phyloP scores from a whole-genome alignment of 2,113 vertebrate species.

The Melanerpes formicivorus region DNA sequence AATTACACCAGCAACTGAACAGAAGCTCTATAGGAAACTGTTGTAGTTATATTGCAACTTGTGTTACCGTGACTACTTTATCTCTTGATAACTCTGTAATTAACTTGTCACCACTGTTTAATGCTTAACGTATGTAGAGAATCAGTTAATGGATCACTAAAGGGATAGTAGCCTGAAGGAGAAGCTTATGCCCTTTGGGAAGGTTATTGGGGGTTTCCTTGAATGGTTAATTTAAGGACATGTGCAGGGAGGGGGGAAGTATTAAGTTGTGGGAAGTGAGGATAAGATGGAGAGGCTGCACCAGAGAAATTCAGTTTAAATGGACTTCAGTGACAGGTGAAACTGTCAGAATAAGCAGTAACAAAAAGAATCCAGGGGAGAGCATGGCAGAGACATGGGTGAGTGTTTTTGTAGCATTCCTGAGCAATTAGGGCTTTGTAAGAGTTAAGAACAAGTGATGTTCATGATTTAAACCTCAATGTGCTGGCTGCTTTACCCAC shows the following conservation, averaged over 20 bases:
- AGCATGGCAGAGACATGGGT: fast-evolving
- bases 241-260: neutral
- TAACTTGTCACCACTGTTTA: conserved; percentile 68
- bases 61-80: conserved; percentile 69
- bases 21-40: conserved; percentile 66
- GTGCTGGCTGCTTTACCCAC: neutral
- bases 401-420: neutral
- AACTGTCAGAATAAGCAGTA: neutral
- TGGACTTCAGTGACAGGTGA: neutral
- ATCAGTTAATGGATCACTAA: conserved; percentile 52
- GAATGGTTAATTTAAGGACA: conserved; percentile 17
- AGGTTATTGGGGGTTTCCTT: conserved; percentile 9
- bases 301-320: neutral
- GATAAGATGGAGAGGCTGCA: neutral
- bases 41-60: conserved; percentile 62
- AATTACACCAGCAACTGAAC: conserved; percentile 65
- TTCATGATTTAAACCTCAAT: neutral
- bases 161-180: conserved; percentile 47
- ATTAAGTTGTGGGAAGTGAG: neutral
- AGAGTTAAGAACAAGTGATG: neutral
- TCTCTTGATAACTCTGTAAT: conserved; percentile 70
- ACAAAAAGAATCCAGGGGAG: neutral
- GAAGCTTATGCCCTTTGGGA: conserved; percentile 60
- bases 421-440: fast-evolving
- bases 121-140: conserved; percentile 35